These are phyloP conservation scores for Capitulum mitella DNA, from an alignment of 2,888 invertebrate genomes.

Conservation along the genomic window DNA sequence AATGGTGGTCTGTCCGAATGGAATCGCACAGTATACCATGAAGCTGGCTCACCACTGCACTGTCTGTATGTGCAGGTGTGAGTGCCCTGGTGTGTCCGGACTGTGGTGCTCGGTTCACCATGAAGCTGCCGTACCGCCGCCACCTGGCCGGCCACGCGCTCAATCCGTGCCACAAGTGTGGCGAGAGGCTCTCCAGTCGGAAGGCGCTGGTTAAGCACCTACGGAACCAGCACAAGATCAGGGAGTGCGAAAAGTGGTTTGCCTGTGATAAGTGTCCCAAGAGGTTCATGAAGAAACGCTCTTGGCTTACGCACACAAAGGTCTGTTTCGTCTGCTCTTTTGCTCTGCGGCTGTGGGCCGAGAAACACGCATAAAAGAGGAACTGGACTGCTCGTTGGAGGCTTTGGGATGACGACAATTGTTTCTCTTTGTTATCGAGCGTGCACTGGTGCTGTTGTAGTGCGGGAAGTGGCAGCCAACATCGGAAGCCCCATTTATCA, in stretches of 20 bases:
- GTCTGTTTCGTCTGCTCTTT: not conserved
- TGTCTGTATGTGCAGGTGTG: not conserved
- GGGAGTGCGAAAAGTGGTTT: slow-evolving; percentile 20
- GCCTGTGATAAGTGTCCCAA: not conserved
- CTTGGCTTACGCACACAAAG: not conserved
- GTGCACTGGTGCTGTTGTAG: too few relatives aligned
- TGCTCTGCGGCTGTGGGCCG: too few relatives aligned
- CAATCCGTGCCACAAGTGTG: not conserved
- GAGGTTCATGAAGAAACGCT: slow-evolving; percentile 22
- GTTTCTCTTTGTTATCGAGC: too few relatives aligned
- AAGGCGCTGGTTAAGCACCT: slow-evolving; percentile 24
- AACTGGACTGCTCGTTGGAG: too few relatives aligned
- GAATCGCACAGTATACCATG: too few relatives aligned
- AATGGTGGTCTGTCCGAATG: too few relatives aligned
- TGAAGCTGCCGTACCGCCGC: slow-evolving; percentile 4
- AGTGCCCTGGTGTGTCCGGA: slow-evolving; percentile 8
- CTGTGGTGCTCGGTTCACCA: slow-evolving; percentile 6
- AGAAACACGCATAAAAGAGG: too few relatives aligned
- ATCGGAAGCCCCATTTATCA: too few relatives aligned
- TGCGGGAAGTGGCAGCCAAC: too few relatives aligned
- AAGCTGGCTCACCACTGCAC: too few relatives aligned
- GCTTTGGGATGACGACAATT: too few relatives aligned
- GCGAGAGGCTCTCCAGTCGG: slow-evolving; percentile 10
- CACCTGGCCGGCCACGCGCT: slow-evolving; percentile 24
- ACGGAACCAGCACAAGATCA: not conserved